Conservation (phyloP, 2,797 vertebrate species). For the Coluber constrictor region DNA sequence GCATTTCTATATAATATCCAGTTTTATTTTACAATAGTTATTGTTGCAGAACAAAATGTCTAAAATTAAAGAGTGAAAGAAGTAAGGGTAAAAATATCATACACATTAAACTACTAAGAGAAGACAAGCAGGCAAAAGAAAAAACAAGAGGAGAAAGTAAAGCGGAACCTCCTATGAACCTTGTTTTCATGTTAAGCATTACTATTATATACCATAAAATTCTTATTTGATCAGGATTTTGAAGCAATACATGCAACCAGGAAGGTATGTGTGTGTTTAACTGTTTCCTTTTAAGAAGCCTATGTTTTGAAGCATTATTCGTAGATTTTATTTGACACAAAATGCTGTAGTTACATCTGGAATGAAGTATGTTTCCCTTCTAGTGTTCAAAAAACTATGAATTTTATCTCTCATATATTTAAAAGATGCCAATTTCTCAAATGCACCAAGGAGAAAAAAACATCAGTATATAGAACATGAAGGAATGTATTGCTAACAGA, state of each 20-base stretch:
- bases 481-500: neutral
- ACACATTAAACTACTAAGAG: neutral
- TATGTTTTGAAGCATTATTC: slow-evolving; percentile 4
- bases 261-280: slow-evolving; percentile 3
- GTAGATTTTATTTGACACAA: slow-evolving; percentile 36
- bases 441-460: slow-evolving; percentile 12
- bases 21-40: slow-evolving; percentile 23
- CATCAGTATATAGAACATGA: neutral
- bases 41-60: neutral
- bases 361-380: slow-evolving; percentile 28
- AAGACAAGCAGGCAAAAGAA: neutral
- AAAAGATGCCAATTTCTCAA: slow-evolving; percentile 7
- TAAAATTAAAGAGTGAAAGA: neutral
- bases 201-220: slow-evolving; percentile 12
- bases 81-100: neutral
- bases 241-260: slow-evolving; percentile 8
- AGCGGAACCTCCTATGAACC: neutral
- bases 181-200: slow-evolving; percentile 18
- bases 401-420: neutral
- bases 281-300: neutral
- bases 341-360: slow-evolving; percentile 17
- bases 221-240: slow-evolving; percentile 6
- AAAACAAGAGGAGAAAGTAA: neutral
- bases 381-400: slow-evolving; percentile 1
- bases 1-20: neutral